These are phyloP conservation scores for Oncopeltus fasciatus DNA, from an alignment of 1,140 invertebrate genomes.

Conservation along the genomic window DNA sequence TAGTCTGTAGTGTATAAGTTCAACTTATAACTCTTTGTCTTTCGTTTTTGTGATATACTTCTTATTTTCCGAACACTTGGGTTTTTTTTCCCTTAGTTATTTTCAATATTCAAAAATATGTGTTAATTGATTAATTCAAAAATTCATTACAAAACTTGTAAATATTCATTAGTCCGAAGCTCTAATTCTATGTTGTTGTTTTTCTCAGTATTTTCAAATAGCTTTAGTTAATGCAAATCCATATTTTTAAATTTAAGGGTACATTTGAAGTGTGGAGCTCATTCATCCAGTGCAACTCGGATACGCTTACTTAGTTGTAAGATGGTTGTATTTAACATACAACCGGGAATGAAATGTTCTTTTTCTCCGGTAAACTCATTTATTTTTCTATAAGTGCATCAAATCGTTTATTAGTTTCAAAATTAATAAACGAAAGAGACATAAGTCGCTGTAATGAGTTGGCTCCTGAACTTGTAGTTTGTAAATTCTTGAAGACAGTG, in stretches of 20 bases:
- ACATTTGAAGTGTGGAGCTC: slow-evolving; percentile 7
- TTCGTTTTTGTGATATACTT: too few relatives aligned
- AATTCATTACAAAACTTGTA: background rate
- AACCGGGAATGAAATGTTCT: background rate
- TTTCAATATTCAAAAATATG: too few relatives aligned
- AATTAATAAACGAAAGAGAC: slow-evolving; percentile 2
- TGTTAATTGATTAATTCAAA: background rate
- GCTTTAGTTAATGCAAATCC: background rate
- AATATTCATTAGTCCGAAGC: background rate
- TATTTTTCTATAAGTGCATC: slow-evolving; percentile 1
- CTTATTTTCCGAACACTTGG: too few relatives aligned
- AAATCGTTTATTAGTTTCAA: background rate
- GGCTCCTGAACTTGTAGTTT: slow-evolving; percentile 4
- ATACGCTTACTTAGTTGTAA: slow-evolving; percentile 2
- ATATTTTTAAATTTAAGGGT: slow-evolving; percentile 3
- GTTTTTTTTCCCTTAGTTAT: too few relatives aligned
- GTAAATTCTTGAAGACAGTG: background rate
- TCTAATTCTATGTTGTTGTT: background rate
- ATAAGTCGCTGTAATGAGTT: slow-evolving; percentile 9
- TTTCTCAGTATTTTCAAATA: background rate
- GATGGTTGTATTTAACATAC: background rate
- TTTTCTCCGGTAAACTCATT: background rate
- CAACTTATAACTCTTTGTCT: too few relatives aligned
- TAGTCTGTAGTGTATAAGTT: too few relatives aligned
- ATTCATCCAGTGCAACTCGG: slow-evolving; percentile 9